These are phyloP conservation scores for Numida meleagris DNA, from an alignment of 2,113 vertebrate species.

Conservation along the genomic window DNA sequence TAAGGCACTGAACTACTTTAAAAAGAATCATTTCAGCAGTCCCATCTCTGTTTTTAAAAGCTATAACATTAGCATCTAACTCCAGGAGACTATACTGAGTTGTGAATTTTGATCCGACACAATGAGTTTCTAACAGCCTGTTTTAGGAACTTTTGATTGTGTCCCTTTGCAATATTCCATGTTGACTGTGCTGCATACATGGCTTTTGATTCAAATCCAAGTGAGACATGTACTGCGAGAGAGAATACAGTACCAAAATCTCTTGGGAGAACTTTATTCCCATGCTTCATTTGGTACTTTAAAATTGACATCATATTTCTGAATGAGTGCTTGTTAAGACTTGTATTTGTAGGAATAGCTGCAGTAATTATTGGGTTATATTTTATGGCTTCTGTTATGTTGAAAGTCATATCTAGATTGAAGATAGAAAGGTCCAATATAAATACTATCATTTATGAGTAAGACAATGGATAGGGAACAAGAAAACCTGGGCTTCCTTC, in stretches of 20 bases:
- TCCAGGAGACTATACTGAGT: background rate
- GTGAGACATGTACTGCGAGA: background rate
- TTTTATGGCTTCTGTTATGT: background rate
- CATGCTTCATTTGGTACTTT: background rate
- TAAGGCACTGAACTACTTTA: background rate
- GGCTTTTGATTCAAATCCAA: background rate
- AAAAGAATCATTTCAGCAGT: background rate
- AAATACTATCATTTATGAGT: background rate
- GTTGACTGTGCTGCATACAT: background rate
- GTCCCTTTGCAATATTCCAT: background rate
- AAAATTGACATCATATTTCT: conserved; percentile 8
- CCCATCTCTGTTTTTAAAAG: background rate
- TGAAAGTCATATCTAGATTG: background rate
- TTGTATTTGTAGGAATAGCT: background rate
- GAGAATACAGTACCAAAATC: background rate
- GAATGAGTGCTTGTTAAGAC: background rate
- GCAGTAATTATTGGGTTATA: conserved; percentile 18
- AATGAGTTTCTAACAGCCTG: background rate
- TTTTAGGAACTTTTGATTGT: background rate
- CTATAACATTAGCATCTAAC: background rate
- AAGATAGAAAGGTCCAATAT: background rate
- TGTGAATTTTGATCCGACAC: background rate
- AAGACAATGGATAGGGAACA: background rate
- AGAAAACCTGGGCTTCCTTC: background rate
- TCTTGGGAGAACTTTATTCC: background rate